A percentile compares a stretch with the other conserved stretches of the same genome.
Conservation (phyloP, 2,113 vertebrate genomes). For the Apodemus speciosus region DNA sequence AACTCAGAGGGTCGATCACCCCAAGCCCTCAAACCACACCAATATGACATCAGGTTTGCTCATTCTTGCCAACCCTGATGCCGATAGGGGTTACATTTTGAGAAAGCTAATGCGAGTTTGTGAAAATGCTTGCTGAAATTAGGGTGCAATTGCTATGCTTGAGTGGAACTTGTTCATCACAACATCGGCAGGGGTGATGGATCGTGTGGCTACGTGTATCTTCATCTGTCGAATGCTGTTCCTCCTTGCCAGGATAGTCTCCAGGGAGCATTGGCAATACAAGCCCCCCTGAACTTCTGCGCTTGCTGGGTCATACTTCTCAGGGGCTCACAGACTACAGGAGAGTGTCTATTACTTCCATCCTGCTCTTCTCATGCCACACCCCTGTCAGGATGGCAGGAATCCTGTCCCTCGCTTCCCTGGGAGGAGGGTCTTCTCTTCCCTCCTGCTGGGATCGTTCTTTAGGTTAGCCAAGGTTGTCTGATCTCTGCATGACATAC, state of each 20-base stretch:
- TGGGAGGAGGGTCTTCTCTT: neutral
- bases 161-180: neutral
- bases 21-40: neutral
- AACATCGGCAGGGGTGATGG: neutral
- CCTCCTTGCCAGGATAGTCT: neutral
- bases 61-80: neutral
- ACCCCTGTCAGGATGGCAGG: neutral
- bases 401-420: neutral
- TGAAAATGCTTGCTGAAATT: neutral
- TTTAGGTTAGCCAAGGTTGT: neutral
- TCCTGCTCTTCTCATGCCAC: neutral
- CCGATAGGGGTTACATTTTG: neutral
- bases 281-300: rapidly evolving
- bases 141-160: neutral
- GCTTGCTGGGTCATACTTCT: neutral
- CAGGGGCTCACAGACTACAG: neutral
- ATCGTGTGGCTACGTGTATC: neutral
- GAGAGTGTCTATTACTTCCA: neutral
- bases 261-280: neutral
- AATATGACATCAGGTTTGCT: neutral
- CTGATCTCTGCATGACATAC: neutral
- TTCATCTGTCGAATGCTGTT: neutral
- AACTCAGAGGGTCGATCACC: neutral
- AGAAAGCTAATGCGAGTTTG: neutral
- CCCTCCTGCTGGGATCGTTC: neutral